Evolutionary conservation across 2,113 vertebrate genomes (phyloP), one percentile per base, ranked within the genome.

Genomic region (Brachypodius melanocephalos): DNA sequence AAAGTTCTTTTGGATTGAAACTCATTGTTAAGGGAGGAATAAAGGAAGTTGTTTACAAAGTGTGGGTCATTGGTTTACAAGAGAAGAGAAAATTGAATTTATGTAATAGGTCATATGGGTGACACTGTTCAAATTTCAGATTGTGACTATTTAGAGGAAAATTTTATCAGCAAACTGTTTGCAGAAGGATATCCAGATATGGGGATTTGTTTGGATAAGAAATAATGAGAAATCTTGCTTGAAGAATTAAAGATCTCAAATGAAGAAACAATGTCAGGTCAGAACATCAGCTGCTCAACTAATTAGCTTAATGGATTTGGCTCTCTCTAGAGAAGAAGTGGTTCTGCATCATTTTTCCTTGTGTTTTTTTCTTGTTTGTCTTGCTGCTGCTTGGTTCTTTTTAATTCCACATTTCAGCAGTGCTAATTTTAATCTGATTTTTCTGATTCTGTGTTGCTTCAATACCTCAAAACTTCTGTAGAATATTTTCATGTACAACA

Each of bases 221-320:
- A 94, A 76, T 55, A 88, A 95, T 29, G 61, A 89, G 83, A 90
- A 72, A 34, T 62, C 55, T 86, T 90, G 19, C 65, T 65, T 36
- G 52, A 75, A 86, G 83, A 88, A 74, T 25, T 45, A 77, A 63
- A 80, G 55, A 86, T 85, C 34, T 42, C 46, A 90, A 93, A 83
- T 54, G 59, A 80, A 89, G 54, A 59, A 90, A 90, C 78, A 89
- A 87, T n/a, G 48, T 59, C 68, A 74, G 49, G 48, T 92, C 75
- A 88, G 63, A 92, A 88, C 21, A 51, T 88, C 63, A 84, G 86
- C 57, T 93, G 65, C 92, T 84, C 81, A 80, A 36, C 58, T 83
- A 67, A 90, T 90, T 94, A 83, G 24, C 67, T 85, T 86, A 92
- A 90, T 92, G 68, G 61, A 63, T 90, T 95, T 95, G 69, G 19